Percentiles rank a stretch among this genome's conserved stretches.
Evolutionary conservation across 2,888 invertebrate species (phyloP).

Genomic region (Brachyptera risi): DNA sequence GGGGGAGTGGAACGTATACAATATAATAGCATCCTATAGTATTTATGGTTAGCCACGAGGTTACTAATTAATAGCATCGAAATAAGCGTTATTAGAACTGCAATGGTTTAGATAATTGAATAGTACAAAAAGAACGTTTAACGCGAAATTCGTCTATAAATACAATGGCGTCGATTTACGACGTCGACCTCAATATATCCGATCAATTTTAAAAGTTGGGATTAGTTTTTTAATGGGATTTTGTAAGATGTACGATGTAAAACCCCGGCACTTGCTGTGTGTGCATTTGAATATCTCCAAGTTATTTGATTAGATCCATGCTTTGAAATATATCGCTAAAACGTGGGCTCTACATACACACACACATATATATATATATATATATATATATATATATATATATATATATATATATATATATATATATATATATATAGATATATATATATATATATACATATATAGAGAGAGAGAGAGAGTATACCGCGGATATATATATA

Average conservation of each 20-base stretch:
- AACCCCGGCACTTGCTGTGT: background rate
- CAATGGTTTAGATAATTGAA: constrained; percentile 6
- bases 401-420: no score
- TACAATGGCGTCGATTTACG: constrained; percentile 21
- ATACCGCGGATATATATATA: no score
- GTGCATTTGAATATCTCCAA: constrained; percentile 19
- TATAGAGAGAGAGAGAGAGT: no score
- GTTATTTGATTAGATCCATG: constrained; percentile 8
- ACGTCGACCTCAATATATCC: constrained; percentile 18
- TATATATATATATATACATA: no score
- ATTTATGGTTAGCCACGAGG: constrained; percentile 16
- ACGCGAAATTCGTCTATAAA: constrained; percentile 2
- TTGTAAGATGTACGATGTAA: constrained; percentile 9
- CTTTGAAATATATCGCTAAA: constrained; percentile 6
- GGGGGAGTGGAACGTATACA: constrained; percentile 15
- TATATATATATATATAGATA: no score
- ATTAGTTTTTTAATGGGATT: constrained; percentile 22
- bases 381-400: no score
- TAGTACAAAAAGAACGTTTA: constrained; percentile 6
- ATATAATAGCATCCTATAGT: constrained; percentile 17
- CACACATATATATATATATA: no score
- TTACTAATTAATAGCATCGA: constrained; percentile 10
- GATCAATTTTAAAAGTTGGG: constrained; percentile 20
- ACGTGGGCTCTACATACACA: no score
- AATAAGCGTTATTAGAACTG: constrained; percentile 12